Evolutionary conservation across 2,888 invertebrate species (phyloP).

Genomic region (Tanypteryx hageni): DNA sequence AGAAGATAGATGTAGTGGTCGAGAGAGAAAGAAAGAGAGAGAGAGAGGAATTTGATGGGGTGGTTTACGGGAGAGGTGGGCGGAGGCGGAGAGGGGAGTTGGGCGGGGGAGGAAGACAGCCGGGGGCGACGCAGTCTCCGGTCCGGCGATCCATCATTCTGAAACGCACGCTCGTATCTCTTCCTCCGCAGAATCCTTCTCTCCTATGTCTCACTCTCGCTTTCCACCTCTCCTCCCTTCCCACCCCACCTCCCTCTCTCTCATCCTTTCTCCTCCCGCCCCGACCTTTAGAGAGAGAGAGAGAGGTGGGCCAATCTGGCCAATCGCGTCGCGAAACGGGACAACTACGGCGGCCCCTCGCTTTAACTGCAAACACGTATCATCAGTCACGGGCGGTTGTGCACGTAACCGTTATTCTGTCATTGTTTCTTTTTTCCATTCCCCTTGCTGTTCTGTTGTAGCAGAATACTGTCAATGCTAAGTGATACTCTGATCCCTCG

Average conservation of each 20-base stretch:
- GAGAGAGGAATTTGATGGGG: neutral
- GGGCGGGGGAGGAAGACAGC: constrained; percentile 24
- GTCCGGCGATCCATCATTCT: constrained; percentile 57
- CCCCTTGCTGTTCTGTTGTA: no score
- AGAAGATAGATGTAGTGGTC: constrained; percentile 5
- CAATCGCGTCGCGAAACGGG: neutral
- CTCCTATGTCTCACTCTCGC: neutral
- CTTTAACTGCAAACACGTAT: neutral
- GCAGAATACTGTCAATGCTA: no score
- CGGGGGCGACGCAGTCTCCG: constrained; percentile 26
- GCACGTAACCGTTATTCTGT: no score
- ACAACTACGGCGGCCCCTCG: neutral
- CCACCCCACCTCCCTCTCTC: neutral
- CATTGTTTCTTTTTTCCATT: no score
- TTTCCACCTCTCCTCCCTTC: neutral
- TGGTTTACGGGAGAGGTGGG: neutral
- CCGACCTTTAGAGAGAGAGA: neutral
- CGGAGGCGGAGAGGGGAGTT: neutral
- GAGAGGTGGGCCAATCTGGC: neutral
- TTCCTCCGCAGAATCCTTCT: constrained; percentile 32
- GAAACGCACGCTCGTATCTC: constrained; percentile 55
- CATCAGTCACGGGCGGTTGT: neutral
- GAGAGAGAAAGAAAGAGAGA: neutral
- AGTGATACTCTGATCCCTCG: no score
- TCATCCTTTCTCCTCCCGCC: no score